Percentiles rank a stretch among this genome's conserved stretches.
Evolutionary conservation across 1,140 invertebrate genomes (phyloP).

Genomic region (Marisa cornuarietis): DNA sequence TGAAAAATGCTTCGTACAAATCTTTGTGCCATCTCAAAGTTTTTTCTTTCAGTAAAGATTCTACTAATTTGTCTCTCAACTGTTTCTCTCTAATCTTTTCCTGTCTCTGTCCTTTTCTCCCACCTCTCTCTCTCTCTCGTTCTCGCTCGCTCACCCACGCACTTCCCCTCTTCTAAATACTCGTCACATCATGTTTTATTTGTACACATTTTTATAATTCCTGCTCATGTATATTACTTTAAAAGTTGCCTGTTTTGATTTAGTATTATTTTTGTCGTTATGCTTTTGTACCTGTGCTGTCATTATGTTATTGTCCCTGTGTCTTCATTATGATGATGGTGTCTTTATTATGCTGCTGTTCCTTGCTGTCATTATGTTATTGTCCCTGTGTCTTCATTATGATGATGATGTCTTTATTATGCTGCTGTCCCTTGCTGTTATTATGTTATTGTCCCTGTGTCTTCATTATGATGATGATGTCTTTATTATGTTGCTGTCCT

Average conservation of each 20-base stretch:
- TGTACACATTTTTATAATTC: no score
- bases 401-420: background rate
- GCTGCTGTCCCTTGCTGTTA: no score
- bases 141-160: background rate
- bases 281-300: background rate
- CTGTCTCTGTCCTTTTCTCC: background rate
- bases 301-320: background rate
- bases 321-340: background rate
- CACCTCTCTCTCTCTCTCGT: background rate
- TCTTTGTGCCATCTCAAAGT: no score
- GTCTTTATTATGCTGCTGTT: background rate
- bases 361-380: background rate
- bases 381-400: background rate
- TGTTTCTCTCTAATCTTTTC: background rate
- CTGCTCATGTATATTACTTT: no score
- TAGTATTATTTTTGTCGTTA: background rate
- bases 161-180: no score
- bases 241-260: background rate
- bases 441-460: no score
- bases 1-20: no score
- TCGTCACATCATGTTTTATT: background rate
- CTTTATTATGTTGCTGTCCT: background rate
- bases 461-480: no score
- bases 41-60: no score
- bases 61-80: no score